phyloP scores from a whole-genome alignment of 2,888 invertebrate species.

The Drosophila emarginata region DNA sequence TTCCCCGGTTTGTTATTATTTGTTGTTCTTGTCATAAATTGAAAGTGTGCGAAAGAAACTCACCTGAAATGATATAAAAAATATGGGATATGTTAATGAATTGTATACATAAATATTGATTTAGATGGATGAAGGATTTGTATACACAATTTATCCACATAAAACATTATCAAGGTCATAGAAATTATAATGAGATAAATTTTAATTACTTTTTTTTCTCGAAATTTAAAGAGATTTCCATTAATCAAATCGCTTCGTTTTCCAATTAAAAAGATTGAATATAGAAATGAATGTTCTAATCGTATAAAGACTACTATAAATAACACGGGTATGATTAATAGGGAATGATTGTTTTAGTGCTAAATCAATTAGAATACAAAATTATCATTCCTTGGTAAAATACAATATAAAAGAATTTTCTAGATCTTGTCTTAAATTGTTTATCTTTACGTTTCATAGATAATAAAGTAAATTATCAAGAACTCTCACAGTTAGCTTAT shows the following conservation, averaged over 20 bases:
- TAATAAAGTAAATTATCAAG: too few species aligned
- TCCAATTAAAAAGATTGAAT: background rate
- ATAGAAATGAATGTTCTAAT: background rate
- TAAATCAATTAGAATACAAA: too few species aligned
- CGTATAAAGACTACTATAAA: background rate
- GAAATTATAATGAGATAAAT: constrained; percentile 9
- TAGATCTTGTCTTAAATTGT: too few species aligned
- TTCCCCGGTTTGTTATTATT: background rate
- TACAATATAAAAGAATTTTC: too few species aligned
- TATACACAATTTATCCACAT: constrained; percentile 41
- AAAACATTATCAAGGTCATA: constrained; percentile 27
- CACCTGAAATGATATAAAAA: constrained; percentile 34
- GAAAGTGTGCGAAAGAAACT: constrained; percentile 59
- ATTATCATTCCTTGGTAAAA: too few species aligned
- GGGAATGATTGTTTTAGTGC: background rate
- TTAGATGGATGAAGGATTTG: constrained; percentile 40
- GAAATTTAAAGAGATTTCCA: background rate
- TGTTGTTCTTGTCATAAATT: constrained; percentile 36
- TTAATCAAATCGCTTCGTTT: constrained; percentile 1
- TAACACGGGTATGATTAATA: background rate
- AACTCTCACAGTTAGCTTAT: too few species aligned
- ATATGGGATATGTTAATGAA: constrained; percentile 31
- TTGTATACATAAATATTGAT: constrained; percentile 47
- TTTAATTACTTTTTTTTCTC: background rate
- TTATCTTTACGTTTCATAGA: too few species aligned